A percentile compares a stretch with the other conserved stretches of the same genome.
Conservation (phyloP, 2,113 vertebrate species). For the Pseudopodoces humilis region DNA sequence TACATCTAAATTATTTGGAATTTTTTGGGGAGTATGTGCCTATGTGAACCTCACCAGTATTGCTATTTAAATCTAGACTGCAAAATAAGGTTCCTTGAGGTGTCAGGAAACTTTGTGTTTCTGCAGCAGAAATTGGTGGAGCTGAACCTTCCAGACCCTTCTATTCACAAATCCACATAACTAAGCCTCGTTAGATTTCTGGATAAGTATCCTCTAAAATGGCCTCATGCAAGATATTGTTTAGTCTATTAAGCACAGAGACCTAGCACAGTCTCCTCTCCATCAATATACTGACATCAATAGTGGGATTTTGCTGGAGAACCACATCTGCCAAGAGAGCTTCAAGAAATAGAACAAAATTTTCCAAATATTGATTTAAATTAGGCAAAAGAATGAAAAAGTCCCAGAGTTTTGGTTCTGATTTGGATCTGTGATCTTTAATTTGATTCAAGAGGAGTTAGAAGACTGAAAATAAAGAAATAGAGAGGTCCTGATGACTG, state of each 20-base stretch:
- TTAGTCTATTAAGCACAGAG: background rate
- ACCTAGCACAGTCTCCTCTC: background rate
- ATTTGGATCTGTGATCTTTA: background rate
- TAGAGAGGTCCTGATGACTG: background rate
- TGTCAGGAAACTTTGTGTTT: background rate
- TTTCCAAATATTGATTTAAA: slow-evolving; percentile 18
- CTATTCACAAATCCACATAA: background rate
- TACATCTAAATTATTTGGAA: background rate
- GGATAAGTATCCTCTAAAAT: background rate
- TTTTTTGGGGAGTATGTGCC: fast-evolving
- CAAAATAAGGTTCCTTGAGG: background rate
- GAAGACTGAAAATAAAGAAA: background rate
- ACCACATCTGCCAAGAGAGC: slow-evolving; percentile 63
- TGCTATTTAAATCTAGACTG: background rate
- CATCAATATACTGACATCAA: background rate
- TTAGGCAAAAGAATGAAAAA: slow-evolving; percentile 16
- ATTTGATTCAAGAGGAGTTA: slow-evolving; percentile 19
- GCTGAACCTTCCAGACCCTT: background rate
- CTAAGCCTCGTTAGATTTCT: background rate
- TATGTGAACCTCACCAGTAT: background rate
- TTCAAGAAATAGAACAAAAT: slow-evolving; percentile 3
- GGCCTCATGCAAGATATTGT: background rate
- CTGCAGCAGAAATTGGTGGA: background rate
- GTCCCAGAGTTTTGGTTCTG: background rate
- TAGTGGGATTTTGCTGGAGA: background rate